Base-by-base conservation (phyloP, 2,113 vertebrate species). In the Nycticryphes semicollaris region DNA sequence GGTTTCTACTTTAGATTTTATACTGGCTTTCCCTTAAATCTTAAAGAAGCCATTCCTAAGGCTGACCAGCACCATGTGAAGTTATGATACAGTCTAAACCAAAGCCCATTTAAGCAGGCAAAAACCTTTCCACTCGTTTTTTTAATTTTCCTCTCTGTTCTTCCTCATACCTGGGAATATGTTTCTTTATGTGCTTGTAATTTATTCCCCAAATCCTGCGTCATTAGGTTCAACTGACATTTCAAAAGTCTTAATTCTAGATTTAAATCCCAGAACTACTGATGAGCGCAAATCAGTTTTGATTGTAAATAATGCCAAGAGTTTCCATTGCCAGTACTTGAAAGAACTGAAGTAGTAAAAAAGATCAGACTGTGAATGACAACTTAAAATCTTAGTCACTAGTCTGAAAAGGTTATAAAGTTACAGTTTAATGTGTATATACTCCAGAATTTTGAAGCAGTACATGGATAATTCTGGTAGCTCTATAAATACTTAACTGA, bases 341-440 rank as follows among this genome's bases (percentile, higher is more conserved):
- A 82, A 84, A 91, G 64, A 96, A 75, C 20, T 94, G 85, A 92
- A 89, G 80, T 81, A 97, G 97, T 97, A 98, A 95, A 97, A 96
- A 97, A 93, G 86, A 96, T 84, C 57, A 67, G 83, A 54, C 60
- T 94, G 33, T 84, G 82, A 97, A 78, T 97, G 94, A 93, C 92
- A 93, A 60, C 60, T 62, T 92, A 67, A 92, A 96, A 96, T 84
- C 73, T 84, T 89, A 82, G 76, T 96, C 93, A 84, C 76, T 88
- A 87, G 79, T 95, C 37, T 91, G 84, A 93, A 94, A 86, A 95
- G 84, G 77, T 94, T 96, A 87, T 96, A 89, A 96, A 97, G 93
- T 84, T 74, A 87, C 68, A 93, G 91, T 89, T 92, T 96, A 83
- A 95, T 96, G 87, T 96, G 51, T 76, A 95, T 77, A 30, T 97